These are phyloP conservation scores for Invenusta paracnida DNA, from an alignment of 2,888 invertebrate genomes.

Conservation along the genomic window DNA sequence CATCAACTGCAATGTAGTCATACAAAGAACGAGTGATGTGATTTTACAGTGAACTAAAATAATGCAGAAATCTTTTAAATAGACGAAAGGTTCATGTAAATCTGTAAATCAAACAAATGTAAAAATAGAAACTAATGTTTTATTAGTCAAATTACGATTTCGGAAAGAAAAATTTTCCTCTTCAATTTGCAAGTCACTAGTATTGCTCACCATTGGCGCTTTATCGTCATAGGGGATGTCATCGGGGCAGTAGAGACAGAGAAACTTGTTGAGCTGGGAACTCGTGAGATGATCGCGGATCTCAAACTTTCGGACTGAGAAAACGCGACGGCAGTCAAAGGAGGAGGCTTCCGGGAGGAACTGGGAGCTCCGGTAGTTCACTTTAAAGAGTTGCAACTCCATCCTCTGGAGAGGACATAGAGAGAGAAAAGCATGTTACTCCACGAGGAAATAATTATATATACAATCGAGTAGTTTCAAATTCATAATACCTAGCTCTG, in stretches of 20 bases:
- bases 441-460: background rate
- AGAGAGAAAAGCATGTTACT: background rate
- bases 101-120: too few relatives aligned
- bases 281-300: background rate
- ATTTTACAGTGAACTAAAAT: too few relatives aligned
- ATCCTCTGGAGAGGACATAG: background rate
- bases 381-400: background rate
- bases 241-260: background rate
- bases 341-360: background rate
- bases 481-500: too few relatives aligned
- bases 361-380: background rate
- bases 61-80: too few relatives aligned
- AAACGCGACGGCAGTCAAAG: background rate
- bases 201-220: background rate
- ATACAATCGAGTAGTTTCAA: too few relatives aligned
- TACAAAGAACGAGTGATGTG: too few relatives aligned
- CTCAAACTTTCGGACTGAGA: background rate
- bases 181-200: too few relatives aligned
- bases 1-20: too few relatives aligned
- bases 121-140: too few relatives aligned
- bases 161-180: too few relatives aligned
- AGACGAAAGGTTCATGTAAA: too few relatives aligned
- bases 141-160: too few relatives aligned
- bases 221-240: background rate
- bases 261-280: background rate